These are phyloP conservation scores for Dolichoris vasculosae DNA, from an alignment of 1,140 invertebrate genomes.

Conservation along the genomic window DNA sequence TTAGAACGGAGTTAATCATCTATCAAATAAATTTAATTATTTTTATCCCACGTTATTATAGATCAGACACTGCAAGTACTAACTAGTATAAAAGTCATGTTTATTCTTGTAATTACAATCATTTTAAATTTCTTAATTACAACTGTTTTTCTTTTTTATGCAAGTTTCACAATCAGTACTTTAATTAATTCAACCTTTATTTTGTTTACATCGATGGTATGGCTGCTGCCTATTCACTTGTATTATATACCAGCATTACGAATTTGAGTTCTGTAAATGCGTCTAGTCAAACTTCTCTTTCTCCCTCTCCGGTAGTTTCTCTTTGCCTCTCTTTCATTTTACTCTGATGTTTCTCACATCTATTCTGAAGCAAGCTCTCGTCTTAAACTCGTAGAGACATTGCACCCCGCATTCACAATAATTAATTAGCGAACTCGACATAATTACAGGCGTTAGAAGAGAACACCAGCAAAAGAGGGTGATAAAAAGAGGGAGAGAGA, in stretches of 20 bases:
- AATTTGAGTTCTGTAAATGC: conserved; percentile 12
- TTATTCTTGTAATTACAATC: no score
- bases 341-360: background rate
- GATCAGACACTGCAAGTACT: no score
- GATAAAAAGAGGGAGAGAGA: background rate
- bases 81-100: no score
- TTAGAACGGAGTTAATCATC: no score
- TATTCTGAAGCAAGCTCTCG: background rate
- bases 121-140: no score
- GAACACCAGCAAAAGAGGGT: background rate
- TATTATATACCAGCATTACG: background rate
- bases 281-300: conserved; percentile 3
- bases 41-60: no score
- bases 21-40: no score
- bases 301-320: background rate
- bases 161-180: background rate
- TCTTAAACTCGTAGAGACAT: background rate
- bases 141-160: background rate
- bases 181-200: background rate
- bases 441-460: background rate
- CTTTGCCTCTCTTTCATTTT: background rate
- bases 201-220: background rate
- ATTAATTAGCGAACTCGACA: conserved; percentile 51
- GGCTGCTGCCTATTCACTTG: background rate
- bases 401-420: conserved; percentile 35